Conservation (phyloP, 2,797 vertebrate genomes). For the Gymnoscopelus microlampas region DNA sequence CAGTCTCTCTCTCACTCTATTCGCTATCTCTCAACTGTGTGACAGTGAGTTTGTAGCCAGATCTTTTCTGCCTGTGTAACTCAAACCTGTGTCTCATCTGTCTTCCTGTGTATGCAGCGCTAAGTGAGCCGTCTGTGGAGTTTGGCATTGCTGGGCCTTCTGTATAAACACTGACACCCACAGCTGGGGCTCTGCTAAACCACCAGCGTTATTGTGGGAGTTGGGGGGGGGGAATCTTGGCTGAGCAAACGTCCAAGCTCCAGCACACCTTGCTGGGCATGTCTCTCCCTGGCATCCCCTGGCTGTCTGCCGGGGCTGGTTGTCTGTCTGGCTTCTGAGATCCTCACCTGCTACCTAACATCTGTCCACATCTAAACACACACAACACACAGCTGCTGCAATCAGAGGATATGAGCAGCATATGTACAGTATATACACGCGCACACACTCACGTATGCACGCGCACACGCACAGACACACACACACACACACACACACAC, state of each 20-base stretch:
- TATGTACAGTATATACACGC: constrained; percentile 2
- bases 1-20: background rate
- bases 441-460: constrained; percentile 44
- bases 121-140: constrained; percentile 28
- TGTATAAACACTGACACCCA: constrained; percentile 50
- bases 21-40: constrained; percentile 10
- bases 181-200: constrained; percentile 43
- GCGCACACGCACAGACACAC: constrained; percentile 31
- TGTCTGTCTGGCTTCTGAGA: constrained; percentile 65
- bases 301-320: constrained; percentile 39
- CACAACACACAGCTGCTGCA: constrained; percentile 64
- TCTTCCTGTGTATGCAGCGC: constrained; percentile 32
- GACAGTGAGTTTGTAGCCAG: background rate
- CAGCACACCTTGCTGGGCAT: constrained; percentile 46
- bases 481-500: constrained; percentile 22
- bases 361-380: constrained; percentile 69
- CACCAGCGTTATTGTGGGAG: constrained; percentile 32
- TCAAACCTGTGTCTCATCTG: constrained; percentile 12
- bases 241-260: constrained; percentile 40
- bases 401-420: constrained; percentile 27
- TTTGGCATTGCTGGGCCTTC: constrained; percentile 31
- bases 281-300: constrained; percentile 29
- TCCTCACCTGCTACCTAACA: constrained; percentile 75
- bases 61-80: background rate
- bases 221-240: constrained; percentile 12